phyloP scores from a whole-genome alignment of 2,113 vertebrate genomes.

The Monarcha castaneiventris region DNA sequence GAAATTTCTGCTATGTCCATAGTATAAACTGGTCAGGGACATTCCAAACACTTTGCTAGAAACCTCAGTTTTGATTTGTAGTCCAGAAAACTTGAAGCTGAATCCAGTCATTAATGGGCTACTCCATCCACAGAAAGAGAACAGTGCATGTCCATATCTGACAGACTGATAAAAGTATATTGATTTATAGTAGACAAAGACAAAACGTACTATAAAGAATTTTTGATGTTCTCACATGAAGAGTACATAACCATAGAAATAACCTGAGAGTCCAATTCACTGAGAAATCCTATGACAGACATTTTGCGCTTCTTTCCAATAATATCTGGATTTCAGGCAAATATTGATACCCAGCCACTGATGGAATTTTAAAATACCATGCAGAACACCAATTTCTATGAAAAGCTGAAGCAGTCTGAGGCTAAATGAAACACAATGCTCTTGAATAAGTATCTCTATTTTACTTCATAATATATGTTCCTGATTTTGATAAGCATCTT shows the following conservation, averaged over 20 bases:
- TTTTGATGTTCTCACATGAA: neutral
- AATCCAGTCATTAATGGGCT: neutral
- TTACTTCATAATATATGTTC: neutral
- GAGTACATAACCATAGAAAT: neutral
- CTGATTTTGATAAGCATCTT: neutral
- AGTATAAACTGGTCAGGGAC: neutral
- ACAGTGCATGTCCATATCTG: accelerated
- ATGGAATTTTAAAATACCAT: neutral
- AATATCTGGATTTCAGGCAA: neutral
- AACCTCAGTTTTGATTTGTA: neutral
- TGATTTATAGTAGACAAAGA: neutral
- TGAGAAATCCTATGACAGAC: neutral
- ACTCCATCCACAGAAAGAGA: neutral
- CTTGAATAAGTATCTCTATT: neutral
- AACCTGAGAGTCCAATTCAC: neutral
- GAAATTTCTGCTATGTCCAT: neutral
- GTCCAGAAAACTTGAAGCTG: neutral
- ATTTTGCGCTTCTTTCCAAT: neutral
- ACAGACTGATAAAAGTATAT: neutral
- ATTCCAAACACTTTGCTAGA: neutral
- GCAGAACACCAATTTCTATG: neutral
- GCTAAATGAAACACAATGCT: neutral
- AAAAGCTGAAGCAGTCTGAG: neutral
- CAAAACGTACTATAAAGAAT: neutral
- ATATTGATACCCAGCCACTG: neutral